Evolutionary conservation across 1,140 invertebrate genomes (phyloP).

Genomic region (Nylanderia fulva): DNA sequence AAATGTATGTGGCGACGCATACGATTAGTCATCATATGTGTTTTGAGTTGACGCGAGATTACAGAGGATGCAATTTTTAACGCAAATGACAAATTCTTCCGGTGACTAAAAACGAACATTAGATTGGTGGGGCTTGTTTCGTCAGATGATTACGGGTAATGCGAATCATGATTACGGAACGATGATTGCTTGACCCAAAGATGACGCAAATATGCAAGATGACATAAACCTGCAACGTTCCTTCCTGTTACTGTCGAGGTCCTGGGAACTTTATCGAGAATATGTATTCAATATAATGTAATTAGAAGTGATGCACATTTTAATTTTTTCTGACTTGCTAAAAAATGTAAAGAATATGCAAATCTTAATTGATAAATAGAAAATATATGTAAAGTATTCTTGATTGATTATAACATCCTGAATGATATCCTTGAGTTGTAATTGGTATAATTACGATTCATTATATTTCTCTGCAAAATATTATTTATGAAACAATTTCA

Average conservation of each 20-base stretch:
- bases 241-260: conserved; percentile 46
- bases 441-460: conserved; percentile 9
- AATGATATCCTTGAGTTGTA: conserved; percentile 1
- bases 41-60: not conserved
- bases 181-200: conserved; percentile 30
- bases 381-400: not conserved
- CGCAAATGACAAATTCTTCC: conserved; percentile 51
- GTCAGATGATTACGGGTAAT: conserved; percentile 30
- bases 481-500: conserved; percentile 2
- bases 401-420: not conserved
- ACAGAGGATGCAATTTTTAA: conserved; percentile 18
- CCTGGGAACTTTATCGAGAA: conserved; percentile 27
- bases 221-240: conserved; percentile 36
- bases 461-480: not conserved
- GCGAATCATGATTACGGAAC: conserved; percentile 43
- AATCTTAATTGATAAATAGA: conserved; percentile 4
- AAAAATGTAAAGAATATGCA: conserved; percentile 5
- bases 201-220: conserved; percentile 42
- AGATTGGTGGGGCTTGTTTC: conserved; percentile 12
- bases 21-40: conserved; percentile 10
- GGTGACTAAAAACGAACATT: conserved; percentile 24
- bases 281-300: not conserved
- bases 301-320: not conserved
- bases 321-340: not conserved
- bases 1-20: not conserved